These are phyloP conservation scores for Hycleus cichorii DNA, from an alignment of 1,140 invertebrate genomes.

Conservation along the genomic window DNA sequence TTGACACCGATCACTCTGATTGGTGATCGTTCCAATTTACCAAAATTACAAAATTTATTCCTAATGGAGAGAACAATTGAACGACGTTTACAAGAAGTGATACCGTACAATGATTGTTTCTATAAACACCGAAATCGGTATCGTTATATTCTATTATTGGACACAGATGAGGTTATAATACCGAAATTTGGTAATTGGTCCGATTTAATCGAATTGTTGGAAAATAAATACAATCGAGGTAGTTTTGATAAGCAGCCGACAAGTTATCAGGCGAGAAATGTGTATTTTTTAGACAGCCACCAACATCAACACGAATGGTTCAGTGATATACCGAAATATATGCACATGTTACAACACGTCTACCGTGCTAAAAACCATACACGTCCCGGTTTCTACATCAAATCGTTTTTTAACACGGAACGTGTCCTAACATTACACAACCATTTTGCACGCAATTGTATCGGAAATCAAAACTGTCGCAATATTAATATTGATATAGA, in stretches of 20 bases:
- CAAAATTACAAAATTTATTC: slow-evolving; percentile 77
- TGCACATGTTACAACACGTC: slow-evolving; percentile 90
- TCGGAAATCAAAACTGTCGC: slow-evolving; percentile 63
- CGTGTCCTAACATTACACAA: slow-evolving; percentile 82
- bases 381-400: slow-evolving; percentile 85
- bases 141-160: slow-evolving; percentile 79
- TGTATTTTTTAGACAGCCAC: slow-evolving; percentile 69
- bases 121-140: slow-evolving; percentile 87
- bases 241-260: not conserved
- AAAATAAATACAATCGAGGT: not conserved
- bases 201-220: slow-evolving; percentile 57
- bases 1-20: slow-evolving; percentile 80
- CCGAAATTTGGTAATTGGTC: slow-evolving; percentile 75
- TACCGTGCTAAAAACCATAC: slow-evolving; percentile 84
- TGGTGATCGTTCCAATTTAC: slow-evolving; percentile 82
- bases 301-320: slow-evolving; percentile 70
- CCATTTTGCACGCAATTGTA: slow-evolving; percentile 83
- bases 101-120: slow-evolving; percentile 92
- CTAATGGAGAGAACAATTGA: slow-evolving; percentile 79
- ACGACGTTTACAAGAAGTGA: slow-evolving; percentile 88
- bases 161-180: slow-evolving; percentile 92
- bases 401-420: slow-evolving; percentile 87
- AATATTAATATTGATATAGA: too few species aligned
- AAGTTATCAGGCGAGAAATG: not conserved
- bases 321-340: slow-evolving; percentile 73